Base-by-base conservation (phyloP, 2,797 vertebrate species). In the Tamandua tetradactyla region DNA sequence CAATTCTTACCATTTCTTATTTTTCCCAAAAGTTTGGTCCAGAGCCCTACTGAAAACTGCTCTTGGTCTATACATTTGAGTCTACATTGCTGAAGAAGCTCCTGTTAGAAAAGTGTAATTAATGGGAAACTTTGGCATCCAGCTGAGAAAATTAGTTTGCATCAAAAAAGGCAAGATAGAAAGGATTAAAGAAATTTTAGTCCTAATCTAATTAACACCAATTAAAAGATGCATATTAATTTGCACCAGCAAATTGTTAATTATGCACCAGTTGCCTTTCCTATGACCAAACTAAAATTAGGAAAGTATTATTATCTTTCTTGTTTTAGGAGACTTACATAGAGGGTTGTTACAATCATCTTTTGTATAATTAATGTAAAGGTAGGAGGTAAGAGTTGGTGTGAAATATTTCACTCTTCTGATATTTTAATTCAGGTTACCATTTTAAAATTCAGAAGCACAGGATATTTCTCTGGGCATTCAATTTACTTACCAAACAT, bases 171-270 rank as follows among this genome's bases (percentile, higher is more conserved):
- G 95, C 96, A 97, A 98, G 98, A 98, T 98, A 97, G 97, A 55
- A 55, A 98, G 98, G 98, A 98, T 98, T 98, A 98, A 98, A 98
- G 98, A 98, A 98, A 98, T 98, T 98, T 98, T 98, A 97, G 98
- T 98, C 98, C 98, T 99, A 98, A 98, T 98, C 98, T 99, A 99
- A 99, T 99, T 99, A 99, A 98, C 98, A 99, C 99, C 98, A 98
- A 99, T 99, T 99, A 98, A 99, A 98, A 98, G 98, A 98, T 99
- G 98, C 97, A 98, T 98, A 98, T 98, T 98, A 98, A 98, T 98
- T 98, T 98, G 97, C 98, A 97, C 98, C 95, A 96, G 98, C 98
- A 99, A 99, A 99, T 98, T 98, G 98, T 98, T 99, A 98, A 99
- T 99, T 99, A 99, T 98, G 98, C 98, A 98, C 98, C 98, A 98